These are phyloP conservation scores for Antheraea mylitta DNA, from an alignment of 1,140 invertebrate genomes.

Conservation along the genomic window DNA sequence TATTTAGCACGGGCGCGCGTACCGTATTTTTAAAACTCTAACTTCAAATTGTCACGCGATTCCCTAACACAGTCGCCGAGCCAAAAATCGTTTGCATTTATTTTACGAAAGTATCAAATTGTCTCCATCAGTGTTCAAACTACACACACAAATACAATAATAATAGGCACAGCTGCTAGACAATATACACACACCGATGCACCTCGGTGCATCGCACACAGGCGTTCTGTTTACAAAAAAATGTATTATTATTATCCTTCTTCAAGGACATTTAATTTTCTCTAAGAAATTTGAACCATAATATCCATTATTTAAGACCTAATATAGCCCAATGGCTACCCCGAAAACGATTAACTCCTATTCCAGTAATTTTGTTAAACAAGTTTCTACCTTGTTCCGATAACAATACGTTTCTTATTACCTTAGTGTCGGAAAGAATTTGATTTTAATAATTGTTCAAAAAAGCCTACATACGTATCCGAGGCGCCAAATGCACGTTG, in stretches of 20 bases:
- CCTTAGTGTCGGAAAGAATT: slow-evolving; percentile 40
- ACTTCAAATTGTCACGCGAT: slow-evolving; percentile 59
- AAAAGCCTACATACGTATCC: slow-evolving; percentile 55
- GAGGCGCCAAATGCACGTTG: slow-evolving; percentile 71
- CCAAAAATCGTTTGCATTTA: slow-evolving; percentile 19
- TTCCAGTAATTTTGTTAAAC: slow-evolving; percentile 31
- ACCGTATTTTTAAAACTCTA: slow-evolving; percentile 34
- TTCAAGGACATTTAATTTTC: slow-evolving; percentile 43
- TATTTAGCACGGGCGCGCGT: too few relatives aligned
- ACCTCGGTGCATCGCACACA: slow-evolving; percentile 67
- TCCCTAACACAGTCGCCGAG: slow-evolving; percentile 36
- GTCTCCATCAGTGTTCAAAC: slow-evolving; percentile 25
- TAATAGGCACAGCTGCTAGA: slow-evolving; percentile 75
- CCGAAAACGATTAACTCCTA: slow-evolving; percentile 66
- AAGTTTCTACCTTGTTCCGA: background rate
- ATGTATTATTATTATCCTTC: slow-evolving; percentile 74
- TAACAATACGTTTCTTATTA: background rate
- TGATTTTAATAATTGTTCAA: slow-evolving; percentile 66
- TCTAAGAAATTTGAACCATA: slow-evolving; percentile 31
- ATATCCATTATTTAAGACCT: slow-evolving; percentile 18
- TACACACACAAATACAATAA: slow-evolving; percentile 36
- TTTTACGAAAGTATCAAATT: slow-evolving; percentile 39
- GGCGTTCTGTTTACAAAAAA: slow-evolving; percentile 68
- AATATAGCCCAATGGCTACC: slow-evolving; percentile 6
- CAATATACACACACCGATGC: slow-evolving; percentile 57